Conservation (phyloP, 92 coral and sea anemone genomes). For the Galaxea fascicularis region DNA sequence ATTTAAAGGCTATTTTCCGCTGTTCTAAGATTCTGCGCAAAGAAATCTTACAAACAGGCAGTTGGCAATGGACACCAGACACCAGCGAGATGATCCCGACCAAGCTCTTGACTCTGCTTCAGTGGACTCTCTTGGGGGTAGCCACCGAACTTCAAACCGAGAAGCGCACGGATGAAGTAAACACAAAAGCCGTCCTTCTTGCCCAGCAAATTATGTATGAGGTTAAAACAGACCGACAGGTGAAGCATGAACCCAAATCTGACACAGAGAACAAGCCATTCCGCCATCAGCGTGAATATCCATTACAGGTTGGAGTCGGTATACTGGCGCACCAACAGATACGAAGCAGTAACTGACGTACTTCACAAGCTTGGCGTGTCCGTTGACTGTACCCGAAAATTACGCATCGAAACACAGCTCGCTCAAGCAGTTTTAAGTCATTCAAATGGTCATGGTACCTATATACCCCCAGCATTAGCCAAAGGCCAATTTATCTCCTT, state of each 20-base stretch:
- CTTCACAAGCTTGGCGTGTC: slow-evolving; percentile 41
- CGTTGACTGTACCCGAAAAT: slow-evolving; percentile 46
- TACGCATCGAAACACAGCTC: slow-evolving; percentile 56
- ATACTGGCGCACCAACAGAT: slow-evolving; percentile 36
- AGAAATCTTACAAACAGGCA: slow-evolving; percentile 30
- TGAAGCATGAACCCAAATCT: slow-evolving; percentile 29
- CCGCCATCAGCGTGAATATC: slow-evolving; percentile 48
- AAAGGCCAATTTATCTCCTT: slow-evolving; percentile 14
- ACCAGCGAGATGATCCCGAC: slow-evolving; percentile 38
- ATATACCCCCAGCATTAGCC: slow-evolving; percentile 7
- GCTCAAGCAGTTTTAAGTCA: slow-evolving; percentile 38
- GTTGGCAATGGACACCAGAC: slow-evolving; percentile 44
- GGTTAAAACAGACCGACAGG: slow-evolving; percentile 42
- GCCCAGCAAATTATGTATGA: slow-evolving; percentile 53
- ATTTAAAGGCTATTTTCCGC: slow-evolving; percentile 34
- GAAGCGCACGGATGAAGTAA: slow-evolving; percentile 37
- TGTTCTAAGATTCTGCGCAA: slow-evolving; percentile 45
- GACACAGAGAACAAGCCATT: slow-evolving; percentile 39
- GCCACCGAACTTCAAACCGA: slow-evolving; percentile 32
- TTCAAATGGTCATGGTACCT: slow-evolving; percentile 13
- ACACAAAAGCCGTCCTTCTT: slow-evolving; percentile 20
- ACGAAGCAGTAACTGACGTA: slow-evolving; percentile 38
- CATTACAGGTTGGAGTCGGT: slow-evolving; percentile 46
- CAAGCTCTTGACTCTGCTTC: slow-evolving; percentile 38
- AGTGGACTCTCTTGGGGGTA: slow-evolving; percentile 48